phyloP scores from a whole-genome alignment of 2,888 invertebrate genomes.

The Conistra vaccinii region DNA sequence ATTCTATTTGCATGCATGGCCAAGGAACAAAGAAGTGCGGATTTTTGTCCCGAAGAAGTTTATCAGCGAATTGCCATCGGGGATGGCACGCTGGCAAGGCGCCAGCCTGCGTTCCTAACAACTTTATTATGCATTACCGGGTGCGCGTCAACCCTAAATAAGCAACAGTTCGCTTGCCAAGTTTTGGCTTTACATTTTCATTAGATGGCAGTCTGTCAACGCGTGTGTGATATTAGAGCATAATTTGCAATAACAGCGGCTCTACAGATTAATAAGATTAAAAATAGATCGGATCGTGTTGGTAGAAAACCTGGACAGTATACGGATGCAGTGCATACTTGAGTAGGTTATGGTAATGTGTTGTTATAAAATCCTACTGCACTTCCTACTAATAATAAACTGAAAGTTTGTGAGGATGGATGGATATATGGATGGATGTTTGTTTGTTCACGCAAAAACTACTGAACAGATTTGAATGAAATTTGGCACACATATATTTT shows the following conservation, averaged over 20 bases:
- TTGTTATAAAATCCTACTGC: no score
- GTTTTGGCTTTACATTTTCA: conserved; percentile 87
- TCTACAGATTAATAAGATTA: conserved; percentile 25
- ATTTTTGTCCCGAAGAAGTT: conserved; percentile 69
- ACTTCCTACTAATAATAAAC: no score
- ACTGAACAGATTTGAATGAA: background rate
- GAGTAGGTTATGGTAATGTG: no score
- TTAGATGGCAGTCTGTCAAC: conserved; percentile 80
- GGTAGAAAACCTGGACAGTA: background rate
- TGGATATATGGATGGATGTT: no score
- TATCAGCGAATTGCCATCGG: conserved; percentile 77
- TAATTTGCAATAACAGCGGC: conserved; percentile 57
- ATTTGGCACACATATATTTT: background rate
- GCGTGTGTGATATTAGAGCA: conserved; percentile 70
- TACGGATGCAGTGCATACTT: background rate
- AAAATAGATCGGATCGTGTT: conserved; percentile 25
- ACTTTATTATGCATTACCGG: conserved; percentile 88
- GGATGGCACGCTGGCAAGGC: conserved; percentile 74
- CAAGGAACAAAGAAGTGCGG: conserved; percentile 41
- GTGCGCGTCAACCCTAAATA: conserved; percentile 85
- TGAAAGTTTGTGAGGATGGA: background rate
- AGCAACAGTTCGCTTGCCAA: conserved; percentile 87
- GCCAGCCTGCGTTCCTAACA: conserved; percentile 82
- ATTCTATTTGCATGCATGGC: conserved; percentile 51
- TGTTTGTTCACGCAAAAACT: background rate